These are phyloP conservation scores for Corythornis cristatus DNA, from an alignment of 2,113 vertebrate species.

Conservation along the genomic window DNA sequence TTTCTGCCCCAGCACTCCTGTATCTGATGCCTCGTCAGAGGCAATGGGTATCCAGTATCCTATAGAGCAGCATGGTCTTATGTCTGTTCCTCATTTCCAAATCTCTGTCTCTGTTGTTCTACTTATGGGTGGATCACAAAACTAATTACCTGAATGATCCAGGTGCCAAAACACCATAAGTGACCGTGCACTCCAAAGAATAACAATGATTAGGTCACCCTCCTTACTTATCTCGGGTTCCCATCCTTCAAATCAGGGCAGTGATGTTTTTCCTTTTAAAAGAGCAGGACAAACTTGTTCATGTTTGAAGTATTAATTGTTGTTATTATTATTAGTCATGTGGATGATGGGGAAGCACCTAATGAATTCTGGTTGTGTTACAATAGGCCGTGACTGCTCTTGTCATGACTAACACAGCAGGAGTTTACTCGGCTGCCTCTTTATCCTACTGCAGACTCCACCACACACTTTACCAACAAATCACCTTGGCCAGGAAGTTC, in stretches of 20 bases:
- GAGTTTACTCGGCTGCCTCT: not conserved
- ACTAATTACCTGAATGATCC: constrained; percentile 49
- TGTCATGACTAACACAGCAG: constrained; percentile 21
- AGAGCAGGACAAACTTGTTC: constrained; percentile 51
- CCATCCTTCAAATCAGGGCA: constrained; percentile 50
- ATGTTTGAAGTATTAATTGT: constrained; percentile 34
- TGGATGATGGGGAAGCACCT: constrained; percentile 23
- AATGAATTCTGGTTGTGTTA: constrained; percentile 24
- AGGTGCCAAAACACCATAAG: not conserved
- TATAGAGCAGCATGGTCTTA: not conserved
- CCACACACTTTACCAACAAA: not conserved
- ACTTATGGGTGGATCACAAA: constrained; percentile 47
- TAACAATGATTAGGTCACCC: constrained; percentile 41
- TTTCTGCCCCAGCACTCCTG: not conserved
- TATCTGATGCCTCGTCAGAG: not conserved
- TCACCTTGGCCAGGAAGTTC: not conserved
- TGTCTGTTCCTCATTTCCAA: not conserved
- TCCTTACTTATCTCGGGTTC: constrained; percentile 36
- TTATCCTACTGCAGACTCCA: not conserved
- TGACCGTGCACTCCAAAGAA: not conserved
- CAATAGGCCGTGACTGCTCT: not conserved
- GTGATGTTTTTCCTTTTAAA: constrained; percentile 52
- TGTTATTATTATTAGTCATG: constrained; percentile 47
- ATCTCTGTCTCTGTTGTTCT: constrained; percentile 24
- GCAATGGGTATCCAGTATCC: not conserved